Evolutionary conservation across 2,113 vertebrate species (phyloP).

Genomic region (Cinclus mexicanus): DNA sequence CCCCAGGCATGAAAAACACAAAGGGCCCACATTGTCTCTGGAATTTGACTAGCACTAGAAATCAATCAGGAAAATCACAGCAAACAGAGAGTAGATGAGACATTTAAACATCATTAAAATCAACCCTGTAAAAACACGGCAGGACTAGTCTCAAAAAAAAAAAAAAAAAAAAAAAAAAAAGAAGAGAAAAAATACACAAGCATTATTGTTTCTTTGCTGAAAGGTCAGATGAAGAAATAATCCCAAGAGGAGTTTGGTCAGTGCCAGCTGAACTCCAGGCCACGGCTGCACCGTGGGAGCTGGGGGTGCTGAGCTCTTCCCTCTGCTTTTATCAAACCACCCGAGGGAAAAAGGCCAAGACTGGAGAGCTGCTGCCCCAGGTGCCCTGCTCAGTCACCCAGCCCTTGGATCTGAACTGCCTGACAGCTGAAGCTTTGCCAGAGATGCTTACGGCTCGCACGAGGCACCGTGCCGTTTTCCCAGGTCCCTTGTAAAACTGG

Average conservation of each 20-base stretch:
- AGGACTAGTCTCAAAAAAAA: neutral
- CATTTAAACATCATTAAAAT: neutral
- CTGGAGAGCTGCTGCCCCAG: neutral
- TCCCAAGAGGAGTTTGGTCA: neutral
- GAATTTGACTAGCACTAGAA: neutral
- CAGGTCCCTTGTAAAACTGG: neutral
- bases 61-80: neutral
- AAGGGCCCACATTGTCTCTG: neutral
- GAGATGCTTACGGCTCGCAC: neutral
- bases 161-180: neutral
- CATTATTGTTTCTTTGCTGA: neutral
- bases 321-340: neutral
- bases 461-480: neutral
- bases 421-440: neutral
- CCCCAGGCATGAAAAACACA: neutral
- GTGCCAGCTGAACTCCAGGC: neutral
- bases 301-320: neutral
- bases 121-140: neutral
- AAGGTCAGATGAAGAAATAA: accelerated
- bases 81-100: neutral
- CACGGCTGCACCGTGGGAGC: accelerated
- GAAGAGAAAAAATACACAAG: neutral
- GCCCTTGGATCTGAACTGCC: neutral
- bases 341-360: neutral
- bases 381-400: neutral